Conservation (phyloP, 2,113 vertebrate species). For the Scomber colias region DNA sequence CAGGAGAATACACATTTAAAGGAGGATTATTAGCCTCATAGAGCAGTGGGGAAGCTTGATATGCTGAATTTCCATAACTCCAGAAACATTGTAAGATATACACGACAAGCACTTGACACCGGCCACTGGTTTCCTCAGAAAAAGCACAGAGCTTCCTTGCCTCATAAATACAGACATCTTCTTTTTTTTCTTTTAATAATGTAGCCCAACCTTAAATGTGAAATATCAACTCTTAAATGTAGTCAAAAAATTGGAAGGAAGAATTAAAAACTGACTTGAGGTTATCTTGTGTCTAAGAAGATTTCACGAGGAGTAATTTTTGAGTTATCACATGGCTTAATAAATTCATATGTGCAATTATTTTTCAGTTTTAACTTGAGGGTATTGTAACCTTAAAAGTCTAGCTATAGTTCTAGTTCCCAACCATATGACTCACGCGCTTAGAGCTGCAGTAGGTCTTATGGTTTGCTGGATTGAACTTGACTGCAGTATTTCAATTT, state of each 20-base stretch:
- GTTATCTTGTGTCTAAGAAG: conserved; percentile 41
- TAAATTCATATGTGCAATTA: conserved; percentile 26
- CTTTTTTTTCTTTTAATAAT: conserved; percentile 26
- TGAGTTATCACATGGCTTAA: conserved; percentile 25
- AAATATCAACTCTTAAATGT: conserved; percentile 76
- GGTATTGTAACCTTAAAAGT: conserved; percentile 4
- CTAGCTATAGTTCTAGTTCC: not conserved
- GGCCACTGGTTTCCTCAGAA: conserved; percentile 9
- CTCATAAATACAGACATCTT: conserved; percentile 35
- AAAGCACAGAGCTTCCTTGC: conserved; percentile 16
- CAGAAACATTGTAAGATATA: conserved; percentile 7
- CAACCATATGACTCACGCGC: conserved; percentile 13
- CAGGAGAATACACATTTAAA: conserved; percentile 32
- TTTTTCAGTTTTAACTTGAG: conserved; percentile 16
- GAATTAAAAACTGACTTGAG: conserved; percentile 59
- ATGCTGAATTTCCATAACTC: conserved; percentile 9
- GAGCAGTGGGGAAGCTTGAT: conserved; percentile 3
- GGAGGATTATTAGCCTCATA: conserved; percentile 39
- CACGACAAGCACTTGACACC: not conserved
- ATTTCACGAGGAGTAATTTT: not conserved
- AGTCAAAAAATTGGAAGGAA: conserved; percentile 76
- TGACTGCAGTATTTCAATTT: conserved; percentile 7
- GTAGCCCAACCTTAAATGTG: not conserved
- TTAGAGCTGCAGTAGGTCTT: not conserved
- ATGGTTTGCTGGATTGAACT: not conserved